Conservation (phyloP, 1,140 invertebrate genomes). For the Neuroterus valhalla region DNA sequence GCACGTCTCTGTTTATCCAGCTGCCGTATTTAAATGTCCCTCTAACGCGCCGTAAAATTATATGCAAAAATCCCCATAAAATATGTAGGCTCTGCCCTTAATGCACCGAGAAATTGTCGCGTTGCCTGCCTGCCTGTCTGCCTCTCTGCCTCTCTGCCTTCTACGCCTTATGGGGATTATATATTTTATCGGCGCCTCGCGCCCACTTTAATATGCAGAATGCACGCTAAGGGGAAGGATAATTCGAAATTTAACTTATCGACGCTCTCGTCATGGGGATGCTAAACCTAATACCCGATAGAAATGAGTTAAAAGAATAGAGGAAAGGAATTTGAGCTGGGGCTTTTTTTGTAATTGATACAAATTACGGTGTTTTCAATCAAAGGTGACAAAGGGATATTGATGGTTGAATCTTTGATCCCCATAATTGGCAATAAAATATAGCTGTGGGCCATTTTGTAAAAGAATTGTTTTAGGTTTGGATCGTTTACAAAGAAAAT, state of each 20-base stretch:
- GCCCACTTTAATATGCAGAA: conserved; percentile 29
- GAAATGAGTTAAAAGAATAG: not conserved
- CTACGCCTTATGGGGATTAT: conserved; percentile 66
- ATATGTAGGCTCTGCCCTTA: conserved; percentile 69
- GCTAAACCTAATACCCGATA: not conserved
- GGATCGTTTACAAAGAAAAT: too few relatives aligned
- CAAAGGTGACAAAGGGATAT: too few relatives aligned
- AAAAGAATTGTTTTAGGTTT: too few relatives aligned
- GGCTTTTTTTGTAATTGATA: too few relatives aligned
- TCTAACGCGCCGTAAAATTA: conserved; percentile 75
- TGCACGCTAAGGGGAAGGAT: conserved; percentile 28
- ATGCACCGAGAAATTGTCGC: conserved; percentile 74
- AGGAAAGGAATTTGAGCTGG: not conserved
- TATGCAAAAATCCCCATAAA: conserved; percentile 75
- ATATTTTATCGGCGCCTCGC: conserved; percentile 44
- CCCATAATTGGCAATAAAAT: too few relatives aligned
- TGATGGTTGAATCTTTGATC: too few relatives aligned
- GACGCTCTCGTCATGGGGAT: conserved; percentile 34
- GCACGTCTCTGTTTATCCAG: conserved; percentile 72
- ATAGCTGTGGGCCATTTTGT: too few relatives aligned
- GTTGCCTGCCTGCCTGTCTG: conserved; percentile 58
- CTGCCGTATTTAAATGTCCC: conserved; percentile 73
- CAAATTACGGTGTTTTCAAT: too few relatives aligned
- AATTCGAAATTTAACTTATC: conserved; percentile 44
- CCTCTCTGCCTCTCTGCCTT: too few relatives aligned